Evolutionary conservation across 2,888 invertebrate species (phyloP).

Genomic region (Pyrocoelia pectoralis): DNA sequence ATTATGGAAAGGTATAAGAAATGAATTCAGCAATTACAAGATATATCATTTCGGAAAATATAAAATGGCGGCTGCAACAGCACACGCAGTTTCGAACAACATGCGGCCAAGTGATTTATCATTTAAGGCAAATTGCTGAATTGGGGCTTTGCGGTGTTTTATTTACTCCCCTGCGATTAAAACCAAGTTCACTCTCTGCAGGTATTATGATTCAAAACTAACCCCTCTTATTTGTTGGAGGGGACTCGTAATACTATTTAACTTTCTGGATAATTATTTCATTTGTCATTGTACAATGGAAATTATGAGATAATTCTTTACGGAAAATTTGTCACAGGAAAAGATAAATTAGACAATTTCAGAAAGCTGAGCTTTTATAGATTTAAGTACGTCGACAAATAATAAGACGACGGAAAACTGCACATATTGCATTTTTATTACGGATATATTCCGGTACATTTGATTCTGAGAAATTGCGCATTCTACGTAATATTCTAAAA

Average conservation of each 20-base stretch:
- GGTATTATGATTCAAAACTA: constrained; percentile 29
- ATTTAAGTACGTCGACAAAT: constrained; percentile 11
- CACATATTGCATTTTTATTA: constrained; percentile 24
- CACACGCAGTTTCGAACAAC: constrained; percentile 55
- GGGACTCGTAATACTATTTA: constrained; percentile 26
- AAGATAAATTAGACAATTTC: constrained; percentile 26
- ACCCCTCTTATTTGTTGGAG: constrained; percentile 21
- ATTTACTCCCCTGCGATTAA: constrained; percentile 52
- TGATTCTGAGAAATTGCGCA: constrained; percentile 11
- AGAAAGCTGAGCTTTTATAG: constrained; percentile 14
- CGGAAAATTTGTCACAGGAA: constrained; percentile 17
- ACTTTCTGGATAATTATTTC: constrained; percentile 32
- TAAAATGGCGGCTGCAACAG: constrained; percentile 49
- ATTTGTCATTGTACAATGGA: constrained; percentile 20
- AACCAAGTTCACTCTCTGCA: constrained; percentile 37
- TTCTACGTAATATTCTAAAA: constrained; percentile 22
- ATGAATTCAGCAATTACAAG: constrained; percentile 20
- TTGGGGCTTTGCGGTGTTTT: constrained; percentile 59
- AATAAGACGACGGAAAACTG: constrained; percentile 6
- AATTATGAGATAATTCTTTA: constrained; percentile 24
- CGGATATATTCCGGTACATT: not conserved
- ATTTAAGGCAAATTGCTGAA: constrained; percentile 60
- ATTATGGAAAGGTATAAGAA: not conserved
- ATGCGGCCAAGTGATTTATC: constrained; percentile 60
- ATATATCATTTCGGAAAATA: constrained; percentile 46